Evolutionary conservation across 2,797 vertebrate genomes (phyloP).

Genomic region (Dendrocincla fuliginosa): DNA sequence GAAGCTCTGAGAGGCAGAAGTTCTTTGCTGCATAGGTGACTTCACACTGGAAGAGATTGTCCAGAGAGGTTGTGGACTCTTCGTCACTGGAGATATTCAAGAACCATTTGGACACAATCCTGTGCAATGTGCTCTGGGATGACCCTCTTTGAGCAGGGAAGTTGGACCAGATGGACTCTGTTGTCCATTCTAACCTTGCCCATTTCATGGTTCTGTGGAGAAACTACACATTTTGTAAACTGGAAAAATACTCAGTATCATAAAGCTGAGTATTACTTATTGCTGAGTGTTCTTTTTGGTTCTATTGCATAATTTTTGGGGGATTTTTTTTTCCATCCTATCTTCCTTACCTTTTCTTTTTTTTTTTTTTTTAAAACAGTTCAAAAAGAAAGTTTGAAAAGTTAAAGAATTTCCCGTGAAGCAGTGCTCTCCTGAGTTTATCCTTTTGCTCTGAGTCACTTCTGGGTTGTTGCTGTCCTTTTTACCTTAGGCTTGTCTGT

Average conservation of each 20-base stretch:
- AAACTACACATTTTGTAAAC: accelerated
- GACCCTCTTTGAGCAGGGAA: not conserved
- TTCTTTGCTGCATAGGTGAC: accelerated
- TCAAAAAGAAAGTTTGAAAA: not conserved
- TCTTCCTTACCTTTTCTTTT: accelerated
- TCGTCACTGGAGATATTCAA: not conserved
- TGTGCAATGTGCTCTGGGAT: not conserved
- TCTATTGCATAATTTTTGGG: accelerated
- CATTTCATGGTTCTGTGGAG: not conserved
- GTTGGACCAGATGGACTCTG: not conserved
- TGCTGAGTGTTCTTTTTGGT: not conserved
- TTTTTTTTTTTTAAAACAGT: no score
- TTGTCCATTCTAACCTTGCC: not conserved
- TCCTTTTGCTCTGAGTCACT: not conserved
- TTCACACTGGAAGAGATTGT: not conserved
- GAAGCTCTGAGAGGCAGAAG: not conserved
- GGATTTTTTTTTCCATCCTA: not conserved
- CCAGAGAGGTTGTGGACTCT: not conserved
- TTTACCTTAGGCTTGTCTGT: not conserved
- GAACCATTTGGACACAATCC: not conserved
- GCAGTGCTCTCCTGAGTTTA: not conserved
- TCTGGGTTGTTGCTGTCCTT: not conserved
- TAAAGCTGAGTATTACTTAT: not conserved
- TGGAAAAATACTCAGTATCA: not conserved
- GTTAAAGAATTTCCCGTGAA: not conserved